Evolutionary conservation across 2,797 vertebrate species (phyloP).

Genomic region (Sebastes itinus): DNA sequence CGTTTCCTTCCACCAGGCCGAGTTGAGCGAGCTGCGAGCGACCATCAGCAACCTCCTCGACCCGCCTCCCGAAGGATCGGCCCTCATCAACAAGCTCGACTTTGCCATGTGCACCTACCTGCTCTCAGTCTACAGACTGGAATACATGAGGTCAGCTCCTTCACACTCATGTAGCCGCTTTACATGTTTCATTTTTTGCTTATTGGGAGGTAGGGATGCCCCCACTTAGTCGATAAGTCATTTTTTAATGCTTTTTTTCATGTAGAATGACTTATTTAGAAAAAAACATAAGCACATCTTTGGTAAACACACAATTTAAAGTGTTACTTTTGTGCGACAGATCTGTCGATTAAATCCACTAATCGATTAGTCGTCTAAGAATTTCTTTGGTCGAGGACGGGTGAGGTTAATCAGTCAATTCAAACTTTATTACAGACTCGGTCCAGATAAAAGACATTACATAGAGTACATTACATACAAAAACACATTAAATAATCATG

Average conservation of each 20-base stretch:
- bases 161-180: background rate
- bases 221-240: too few relatives aligned
- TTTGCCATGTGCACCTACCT: constrained; percentile 99
- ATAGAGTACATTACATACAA: background rate
- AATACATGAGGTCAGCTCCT: constrained; percentile 91
- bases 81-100: constrained; percentile 94
- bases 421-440: background rate
- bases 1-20: constrained; percentile 81
- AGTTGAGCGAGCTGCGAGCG: constrained; percentile 91
- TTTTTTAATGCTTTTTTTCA: too few relatives aligned
- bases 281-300: too few relatives aligned
- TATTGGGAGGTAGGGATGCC: too few relatives aligned
- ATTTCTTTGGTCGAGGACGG: too few relatives aligned
- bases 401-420: background rate
- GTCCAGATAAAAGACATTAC: background rate
- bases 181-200: background rate
- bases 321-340: too few relatives aligned
- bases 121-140: constrained; percentile 95
- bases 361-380: too few relatives aligned
- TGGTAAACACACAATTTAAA: too few relatives aligned
- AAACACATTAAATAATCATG: background rate
- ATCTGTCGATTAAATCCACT: too few relatives aligned
- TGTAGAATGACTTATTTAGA: too few relatives aligned
- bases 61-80: constrained; percentile 91
- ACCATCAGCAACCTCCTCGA: constrained; percentile 95